Evolutionary conservation across 2,797 vertebrate species (phyloP), one percentile per base, ranked within the genome.

Genomic region (Siniperca obscura): DNA sequence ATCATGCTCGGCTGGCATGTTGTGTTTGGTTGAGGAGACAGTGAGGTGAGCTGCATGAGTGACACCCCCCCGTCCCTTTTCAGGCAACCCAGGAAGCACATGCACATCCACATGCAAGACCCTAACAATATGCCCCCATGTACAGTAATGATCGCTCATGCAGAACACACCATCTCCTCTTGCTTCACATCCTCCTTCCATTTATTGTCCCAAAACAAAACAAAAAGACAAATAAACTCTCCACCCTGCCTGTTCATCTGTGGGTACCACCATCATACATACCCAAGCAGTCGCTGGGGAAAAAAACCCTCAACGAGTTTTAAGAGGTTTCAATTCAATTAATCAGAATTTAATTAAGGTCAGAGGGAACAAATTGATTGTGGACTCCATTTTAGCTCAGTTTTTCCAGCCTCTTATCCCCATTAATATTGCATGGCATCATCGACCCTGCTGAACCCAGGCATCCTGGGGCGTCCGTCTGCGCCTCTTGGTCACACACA

Each of bases 31-130:
- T 59, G 70, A 82, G 78, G 83, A 53, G 81, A 70, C 81, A 3
- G 27, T 19, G 78, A 86, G 74, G 85, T 88, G 88, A 93, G 66
- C 91, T 94, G 92, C 93, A 94, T 93, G 91, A 93, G 91, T 75
- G 57, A 87, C 72, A 48, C 30, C n/a, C 4, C 14, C 30, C 22
- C 22, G 25, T 59, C n/a, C 57, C 19, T 27, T 22, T 7, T 59
- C 90, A 91, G 75, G 78, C 91, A 87, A 40, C 48, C 80, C 82
- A 80, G 86, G 82, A 87, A 88, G 88, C 83, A 75, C 92, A 94
- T 94, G 92, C 92, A 94, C 89, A 90, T 91, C 79, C 89, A 88
- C 94, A 95, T 94, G 94, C 94, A 94, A 82, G 50, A 82, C 66
- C 79, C 80, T 82, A 1, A 66, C 69, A 65, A 75, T 60, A 60